Evolutionary conservation across 2,888 invertebrate species (phyloP), one percentile per base, ranked within the genome.

Genomic region (Exephanes ischioxanthus): DNA sequence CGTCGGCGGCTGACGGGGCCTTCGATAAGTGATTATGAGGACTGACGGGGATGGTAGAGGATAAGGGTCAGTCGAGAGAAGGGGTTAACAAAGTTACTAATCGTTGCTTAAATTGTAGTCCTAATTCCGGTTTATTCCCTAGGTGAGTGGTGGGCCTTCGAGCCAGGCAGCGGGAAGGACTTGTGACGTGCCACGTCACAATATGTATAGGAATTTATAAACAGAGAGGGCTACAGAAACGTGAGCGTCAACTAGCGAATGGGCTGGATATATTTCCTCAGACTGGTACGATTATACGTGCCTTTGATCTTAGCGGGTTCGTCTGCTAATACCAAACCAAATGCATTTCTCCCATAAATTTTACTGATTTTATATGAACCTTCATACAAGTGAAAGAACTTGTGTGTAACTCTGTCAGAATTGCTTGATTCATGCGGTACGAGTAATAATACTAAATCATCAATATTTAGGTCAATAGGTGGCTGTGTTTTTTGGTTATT

Each of bases 381-480:
- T 30, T 70, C 67, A 26, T 33, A 77, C 2, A 77, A n/a, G n/a
- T 77, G 67, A 53, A 77, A 77, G 9, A 77, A 77, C 58, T 30
- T 70, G 33, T 78, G 78, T 2, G 61, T 78, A 1, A 78, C 78
- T 30, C 70, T 30, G 48, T 72, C 66, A 1, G 55, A 55, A 3
- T 53, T 55, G 9, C 78, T 78, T 1, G 78, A 78, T 2, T 48
- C 14, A 19, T 78, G 78, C 2, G 83, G 85, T 9, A 85, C 85
- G 1, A 71, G 26, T 3, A 85, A 30, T 14, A 83, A 68, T 0
- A 85, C 80, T 0, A 71, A 22, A 73, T 82, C 83, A n/a, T 66
- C 83, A 19, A 55, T 19, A 1, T 26, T 7, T 16, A 84, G 14
- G 3, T 61, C 16, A 16, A 76, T 14, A 3, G 22, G 14, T 16